phyloP scores from a whole-genome alignment of 1,140 invertebrate species.

The Bombus impatiens region DNA sequence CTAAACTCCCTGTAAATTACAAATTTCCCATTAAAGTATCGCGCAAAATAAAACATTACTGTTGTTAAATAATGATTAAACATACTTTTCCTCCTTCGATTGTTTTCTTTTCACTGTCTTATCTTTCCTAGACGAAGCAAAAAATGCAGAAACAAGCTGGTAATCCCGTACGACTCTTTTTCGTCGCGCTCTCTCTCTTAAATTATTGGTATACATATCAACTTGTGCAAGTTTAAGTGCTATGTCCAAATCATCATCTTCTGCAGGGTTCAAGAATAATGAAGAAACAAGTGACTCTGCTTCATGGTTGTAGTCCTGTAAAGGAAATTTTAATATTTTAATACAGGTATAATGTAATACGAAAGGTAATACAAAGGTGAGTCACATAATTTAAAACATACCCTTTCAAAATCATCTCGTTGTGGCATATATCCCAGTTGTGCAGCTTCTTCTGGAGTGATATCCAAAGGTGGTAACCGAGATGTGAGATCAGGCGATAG shows the following conservation, averaged over 20 bases:
- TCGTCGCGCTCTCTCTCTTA: conserved; percentile 92
- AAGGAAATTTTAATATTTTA: conserved; percentile 32
- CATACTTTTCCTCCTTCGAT: conserved; percentile 89
- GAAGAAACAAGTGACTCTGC: conserved; percentile 94
- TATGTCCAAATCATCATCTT: conserved; percentile 95
- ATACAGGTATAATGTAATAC: neutral
- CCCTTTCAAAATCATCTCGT: conserved; percentile 97
- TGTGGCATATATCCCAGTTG: conserved; percentile 98
- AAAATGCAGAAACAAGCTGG: conserved; percentile 92
- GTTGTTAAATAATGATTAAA: conserved; percentile 30
- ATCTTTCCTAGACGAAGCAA: conserved; percentile 84
- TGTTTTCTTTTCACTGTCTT: conserved; percentile 85
- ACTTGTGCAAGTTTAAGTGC: conserved; percentile 86
- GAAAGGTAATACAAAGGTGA: neutral
- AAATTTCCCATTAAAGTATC: conserved; percentile 9
- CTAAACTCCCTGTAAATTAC: conserved; percentile 86
- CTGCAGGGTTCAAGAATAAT: conserved; percentile 88
- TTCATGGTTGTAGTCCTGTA: conserved; percentile 94
- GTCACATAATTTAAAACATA: conserved; percentile 71
- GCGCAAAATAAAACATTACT: conserved; percentile 16
- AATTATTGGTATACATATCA: conserved; percentile 93
- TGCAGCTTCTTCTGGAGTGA: conserved; percentile 91
- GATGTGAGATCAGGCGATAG: conserved; percentile 89
- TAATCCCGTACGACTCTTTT: conserved; percentile 94
- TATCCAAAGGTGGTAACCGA: conserved; percentile 89